These are phyloP conservation scores for Hydrotaea diabolus DNA, from an alignment of 2,888 invertebrate genomes.

Conservation along the genomic window DNA sequence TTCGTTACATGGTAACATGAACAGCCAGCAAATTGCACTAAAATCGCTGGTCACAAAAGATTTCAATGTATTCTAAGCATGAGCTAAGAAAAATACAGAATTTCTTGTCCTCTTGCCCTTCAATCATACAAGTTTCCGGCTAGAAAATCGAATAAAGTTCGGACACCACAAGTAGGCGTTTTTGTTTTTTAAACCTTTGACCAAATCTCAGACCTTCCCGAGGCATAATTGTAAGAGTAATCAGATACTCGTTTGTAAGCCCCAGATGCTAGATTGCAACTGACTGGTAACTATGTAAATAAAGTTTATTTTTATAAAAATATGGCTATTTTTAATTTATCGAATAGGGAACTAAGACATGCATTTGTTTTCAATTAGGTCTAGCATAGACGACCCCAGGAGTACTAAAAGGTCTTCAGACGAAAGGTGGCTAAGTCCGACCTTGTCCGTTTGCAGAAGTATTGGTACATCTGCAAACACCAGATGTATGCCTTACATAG, in stretches of 20 bases:
- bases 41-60: slow-evolving; percentile 81
- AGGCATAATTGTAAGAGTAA: slow-evolving; percentile 79
- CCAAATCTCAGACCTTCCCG: slow-evolving; percentile 82
- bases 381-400: too few species aligned
- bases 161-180: slow-evolving; percentile 70
- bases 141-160: slow-evolving; percentile 78
- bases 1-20: slow-evolving; percentile 56
- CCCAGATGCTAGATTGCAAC: slow-evolving; percentile 82
- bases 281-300: slow-evolving; percentile 74
- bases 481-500: too few species aligned
- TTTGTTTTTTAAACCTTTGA: slow-evolving; percentile 73
- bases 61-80: slow-evolving; percentile 77
- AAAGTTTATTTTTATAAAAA: too few species aligned
- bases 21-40: slow-evolving; percentile 81
- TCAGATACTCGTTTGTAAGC: slow-evolving; percentile 81
- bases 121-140: slow-evolving; percentile 81
- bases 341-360: too few species aligned
- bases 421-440: too few species aligned
- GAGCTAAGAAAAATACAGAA: slow-evolving; percentile 70
- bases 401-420: too few species aligned
- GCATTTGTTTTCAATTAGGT: too few species aligned
- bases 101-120: slow-evolving; percentile 81
- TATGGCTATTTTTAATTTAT: too few species aligned
- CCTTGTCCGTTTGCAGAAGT: too few species aligned
- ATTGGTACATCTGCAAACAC: too few species aligned